phyloP scores from a whole-genome alignment of 2,797 vertebrate species.

The Eptatretus atami region DNA sequence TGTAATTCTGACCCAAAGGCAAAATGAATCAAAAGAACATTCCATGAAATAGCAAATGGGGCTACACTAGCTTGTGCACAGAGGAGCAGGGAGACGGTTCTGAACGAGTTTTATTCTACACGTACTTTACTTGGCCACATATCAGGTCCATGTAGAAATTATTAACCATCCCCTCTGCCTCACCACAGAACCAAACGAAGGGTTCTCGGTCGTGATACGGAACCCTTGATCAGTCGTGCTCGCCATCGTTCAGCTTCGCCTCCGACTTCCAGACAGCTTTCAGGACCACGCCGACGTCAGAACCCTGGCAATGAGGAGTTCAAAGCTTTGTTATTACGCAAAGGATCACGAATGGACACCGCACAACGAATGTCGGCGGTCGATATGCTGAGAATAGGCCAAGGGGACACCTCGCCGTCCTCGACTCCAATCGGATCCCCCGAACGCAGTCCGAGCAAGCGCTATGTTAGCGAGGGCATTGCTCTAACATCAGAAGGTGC shows the following conservation, averaged over 20 bases:
- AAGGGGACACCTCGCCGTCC: constrained; percentile 36
- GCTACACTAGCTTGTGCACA: no score
- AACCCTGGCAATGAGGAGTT: constrained; percentile 84
- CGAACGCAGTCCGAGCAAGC: constrained; percentile 29
- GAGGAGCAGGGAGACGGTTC: no score
- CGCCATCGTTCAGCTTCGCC: constrained; percentile 25
- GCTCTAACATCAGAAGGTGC: constrained; percentile 13
- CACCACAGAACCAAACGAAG: constrained; percentile 65
- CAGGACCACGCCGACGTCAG: constrained; percentile 56
- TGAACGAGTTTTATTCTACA: no score
- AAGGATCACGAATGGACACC: constrained; percentile 57
- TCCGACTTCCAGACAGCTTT: constrained; percentile 16
- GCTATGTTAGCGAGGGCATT: constrained; percentile 30
- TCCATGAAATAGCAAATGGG: no score
- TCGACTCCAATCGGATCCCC: constrained; percentile 15
- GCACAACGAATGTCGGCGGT: constrained; percentile 70
- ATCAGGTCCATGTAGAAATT: no score
- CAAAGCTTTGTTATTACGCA: constrained; percentile 72
- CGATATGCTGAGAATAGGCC: constrained; percentile 40
- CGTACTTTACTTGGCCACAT: no score
- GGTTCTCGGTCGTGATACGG: constrained; percentile 49
- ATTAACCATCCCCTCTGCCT: background rate
- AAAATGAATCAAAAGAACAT: no score
- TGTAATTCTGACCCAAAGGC: no score
- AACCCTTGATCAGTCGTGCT: constrained; percentile 58